phyloP scores from a whole-genome alignment of 2,113 vertebrate genomes.

The Aleadryas rufinucha region DNA sequence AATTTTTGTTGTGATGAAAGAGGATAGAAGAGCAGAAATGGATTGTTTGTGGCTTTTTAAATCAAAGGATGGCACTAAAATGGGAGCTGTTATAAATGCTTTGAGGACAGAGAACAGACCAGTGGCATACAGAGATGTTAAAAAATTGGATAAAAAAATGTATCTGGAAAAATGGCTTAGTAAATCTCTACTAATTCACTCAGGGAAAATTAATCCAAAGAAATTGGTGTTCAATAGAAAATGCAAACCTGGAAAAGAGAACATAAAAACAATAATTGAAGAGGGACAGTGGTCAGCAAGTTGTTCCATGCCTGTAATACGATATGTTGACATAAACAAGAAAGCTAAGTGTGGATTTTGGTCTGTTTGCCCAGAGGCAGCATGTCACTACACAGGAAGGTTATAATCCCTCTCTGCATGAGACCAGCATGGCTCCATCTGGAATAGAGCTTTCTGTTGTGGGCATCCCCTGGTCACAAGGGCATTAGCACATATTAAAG shows the following conservation, averaged over 20 bases:
- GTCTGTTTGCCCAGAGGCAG: slow-evolving; percentile 44
- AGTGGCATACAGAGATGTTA: background rate
- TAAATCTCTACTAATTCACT: slow-evolving; percentile 23
- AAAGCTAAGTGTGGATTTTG: slow-evolving; percentile 37
- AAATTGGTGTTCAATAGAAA: background rate
- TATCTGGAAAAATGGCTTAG: slow-evolving; percentile 9
- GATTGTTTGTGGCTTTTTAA: background rate
- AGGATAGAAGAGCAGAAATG: background rate
- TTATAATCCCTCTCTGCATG: slow-evolving; percentile 43
- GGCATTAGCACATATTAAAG: slow-evolving; percentile 1
- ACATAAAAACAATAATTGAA: background rate
- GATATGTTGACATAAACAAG: slow-evolving; percentile 46
- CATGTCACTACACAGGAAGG: slow-evolving; percentile 23
- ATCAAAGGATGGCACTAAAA: slow-evolving; percentile 6
- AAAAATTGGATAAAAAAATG: background rate
- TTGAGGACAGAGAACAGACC: background rate
- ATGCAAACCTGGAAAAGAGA: slow-evolving; percentile 12
- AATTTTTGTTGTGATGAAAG: background rate
- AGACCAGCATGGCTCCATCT: slow-evolving; percentile 42
- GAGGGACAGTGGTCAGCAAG: slow-evolving; percentile 22
- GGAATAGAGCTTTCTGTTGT: slow-evolving; percentile 45
- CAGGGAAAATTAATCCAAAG: background rate
- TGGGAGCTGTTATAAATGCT: background rate
- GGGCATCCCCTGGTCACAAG: slow-evolving; percentile 39
- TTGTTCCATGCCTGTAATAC: background rate